Evolutionary conservation across 2,888 invertebrate genomes (phyloP), one percentile per base, ranked within the genome.

Genomic region (Ennomos erosarius): DNA sequence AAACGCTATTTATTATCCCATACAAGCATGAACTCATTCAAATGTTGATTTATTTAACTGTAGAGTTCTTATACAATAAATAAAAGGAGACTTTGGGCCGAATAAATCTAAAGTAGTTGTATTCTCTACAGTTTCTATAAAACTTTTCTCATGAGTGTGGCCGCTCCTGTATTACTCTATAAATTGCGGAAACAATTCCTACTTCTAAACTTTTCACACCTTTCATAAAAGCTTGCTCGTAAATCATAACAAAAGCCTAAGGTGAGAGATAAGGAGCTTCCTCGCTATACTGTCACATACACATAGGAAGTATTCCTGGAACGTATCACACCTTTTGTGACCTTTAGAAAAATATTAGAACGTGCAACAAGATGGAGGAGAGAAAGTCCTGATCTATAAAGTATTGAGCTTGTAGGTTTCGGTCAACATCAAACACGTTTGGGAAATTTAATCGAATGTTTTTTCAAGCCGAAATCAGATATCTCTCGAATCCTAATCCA

Each of bases 191-290:
- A 44, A 60, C 52, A 39, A 51, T 51, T 52, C 44, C 47, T 47
- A 8, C 37, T 40, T 33, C 37, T 39, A 36, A 44, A 36, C 33
- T 52, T 44, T n/a, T 39, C 39, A 42, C 46, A 43, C 55, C 37
- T 46, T 54, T 55, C 33, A 55, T 35, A 50, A 35, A 46, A 43
- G 26, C 12, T 11, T 37, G 34, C 26, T 47, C 51, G 47, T 60
- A 60, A 51, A 60, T 60, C 55, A 43, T 48, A 40, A 59, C 54
- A 59, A 59, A 50, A 33, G 53, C 39, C 52, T 45, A 33, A 36
- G 52, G 58, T 45, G 35, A 36, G 55, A 42, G 50, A 8, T 51
- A 48, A 60, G 51, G 43, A 48, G 55, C 51, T 60, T 46, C 13
- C 50, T 40, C 39, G 53, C 45, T 34, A 39, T 11, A 13, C 1